Evolutionary conservation across 2,888 invertebrate genomes (phyloP), one percentile per base, ranked within the genome.

Genomic region (Lasioglossum calceatum): DNA sequence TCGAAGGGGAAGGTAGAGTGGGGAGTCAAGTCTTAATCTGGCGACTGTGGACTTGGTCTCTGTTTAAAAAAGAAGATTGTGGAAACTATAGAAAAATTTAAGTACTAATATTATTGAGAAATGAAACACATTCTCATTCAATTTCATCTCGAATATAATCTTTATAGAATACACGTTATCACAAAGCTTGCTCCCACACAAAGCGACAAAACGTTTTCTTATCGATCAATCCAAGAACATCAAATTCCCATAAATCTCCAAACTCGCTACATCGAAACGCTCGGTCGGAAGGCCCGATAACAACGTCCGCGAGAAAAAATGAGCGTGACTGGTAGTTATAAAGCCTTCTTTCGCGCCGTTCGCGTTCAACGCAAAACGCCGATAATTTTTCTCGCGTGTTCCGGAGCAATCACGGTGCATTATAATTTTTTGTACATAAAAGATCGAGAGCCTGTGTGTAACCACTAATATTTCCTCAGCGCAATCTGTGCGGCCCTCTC

Each of bases 291-390:
- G 10, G 19, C 0, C 14, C 5, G 4, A n/a, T 19, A 73, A 39
- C 58, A 54, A 47, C 36, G 64, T 14, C 61, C 12, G 58, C 47
- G 36, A 39, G 23, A 32, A 67, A 78, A 71, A 82, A 75, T 82
- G 82, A 75, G 84, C 84, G 84, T 85, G 84, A 82, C 75, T 78
- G 39, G 75, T 50, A 64, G 84, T 78, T 85, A 79, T 85, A 85
- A 85, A 75, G 70, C 75, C 47, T 78, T 81, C 71, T 58, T 58
- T 58, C 73, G 67, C 71, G 42, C 73, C 50, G 67, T 61, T 71
- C 76, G 77, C 73, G 67, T 64, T 19, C 67, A 39, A 50, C n/a
- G 76, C 32, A n/a, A 64, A 61, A 77, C 42, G 79, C 39, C 79
- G 44, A 71, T 71, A 75, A 82, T 78, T 64, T 82, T 72, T 76